Conservation (phyloP, 2,113 vertebrate species). For the Pygoscelis antarcticus region DNA sequence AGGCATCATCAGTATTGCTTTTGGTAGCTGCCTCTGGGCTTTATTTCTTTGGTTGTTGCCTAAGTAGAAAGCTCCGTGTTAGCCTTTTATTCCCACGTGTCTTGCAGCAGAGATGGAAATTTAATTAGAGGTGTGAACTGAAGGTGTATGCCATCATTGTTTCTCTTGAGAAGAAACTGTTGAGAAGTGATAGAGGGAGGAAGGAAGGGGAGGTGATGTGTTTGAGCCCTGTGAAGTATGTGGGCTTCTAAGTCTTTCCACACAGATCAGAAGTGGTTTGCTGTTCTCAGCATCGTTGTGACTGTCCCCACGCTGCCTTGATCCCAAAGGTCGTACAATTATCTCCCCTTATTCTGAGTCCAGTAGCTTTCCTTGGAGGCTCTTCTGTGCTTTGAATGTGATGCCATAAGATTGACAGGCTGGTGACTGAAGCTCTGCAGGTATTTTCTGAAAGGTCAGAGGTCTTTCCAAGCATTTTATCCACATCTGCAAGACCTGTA, state of each 20-base stretch:
- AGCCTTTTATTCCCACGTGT: neutral
- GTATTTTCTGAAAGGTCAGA: neutral
- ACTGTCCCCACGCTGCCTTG: neutral
- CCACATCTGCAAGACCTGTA: neutral
- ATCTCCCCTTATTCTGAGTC: neutral
- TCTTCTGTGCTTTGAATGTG: neutral
- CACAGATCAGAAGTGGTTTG: neutral
- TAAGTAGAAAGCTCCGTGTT: neutral
- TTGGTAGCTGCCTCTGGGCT: neutral
- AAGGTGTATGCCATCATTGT: neutral
- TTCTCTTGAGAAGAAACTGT: neutral
- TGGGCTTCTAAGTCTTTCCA: neutral
- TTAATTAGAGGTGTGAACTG: neutral
- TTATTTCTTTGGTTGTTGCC: neutral
- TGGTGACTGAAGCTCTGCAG: neutral
- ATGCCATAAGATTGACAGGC: rapidly evolving
- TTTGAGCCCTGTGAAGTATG: neutral
- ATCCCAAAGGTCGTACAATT: neutral
- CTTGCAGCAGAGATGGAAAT: neutral
- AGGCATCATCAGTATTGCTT: neutral
- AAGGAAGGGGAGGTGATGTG: neutral
- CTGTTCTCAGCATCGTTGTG: neutral
- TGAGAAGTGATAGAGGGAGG: neutral
- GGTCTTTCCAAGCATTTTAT: neutral
- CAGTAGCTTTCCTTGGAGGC: neutral